These are phyloP conservation scores for Drosophila cognata DNA, from an alignment of 2,888 invertebrate species.

Conservation along the genomic window DNA sequence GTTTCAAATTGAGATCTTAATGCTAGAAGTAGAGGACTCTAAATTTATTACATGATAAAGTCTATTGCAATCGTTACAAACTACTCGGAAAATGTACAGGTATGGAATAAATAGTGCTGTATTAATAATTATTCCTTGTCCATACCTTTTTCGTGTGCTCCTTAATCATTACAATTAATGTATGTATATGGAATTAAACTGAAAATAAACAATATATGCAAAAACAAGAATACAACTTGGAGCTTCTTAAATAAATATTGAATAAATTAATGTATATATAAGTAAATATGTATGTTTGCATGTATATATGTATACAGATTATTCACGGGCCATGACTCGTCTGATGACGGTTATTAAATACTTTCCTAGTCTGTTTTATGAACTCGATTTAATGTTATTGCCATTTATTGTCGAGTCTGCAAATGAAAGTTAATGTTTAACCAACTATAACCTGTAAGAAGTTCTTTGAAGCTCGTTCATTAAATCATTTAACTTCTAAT, in stretches of 20 bases:
- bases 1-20: too few relatives aligned
- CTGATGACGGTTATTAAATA: conserved; percentile 31
- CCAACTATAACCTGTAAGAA: conserved; percentile 27
- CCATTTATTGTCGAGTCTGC: conserved; percentile 2
- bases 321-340: conserved; percentile 31
- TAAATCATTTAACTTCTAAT: conserved; percentile 9
- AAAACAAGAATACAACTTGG: too few relatives aligned
- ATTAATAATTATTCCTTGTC: neutral
- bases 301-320: conserved; percentile 4
- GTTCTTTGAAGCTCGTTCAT: conserved; percentile 2
- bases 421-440: conserved; percentile 9
- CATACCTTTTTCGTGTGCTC: too few relatives aligned
- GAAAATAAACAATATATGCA: neutral
- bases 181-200: neutral
- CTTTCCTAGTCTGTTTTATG: conserved; percentile 1
- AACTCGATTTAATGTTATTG: conserved; percentile 2
- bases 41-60: too few relatives aligned
- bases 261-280: neutral
- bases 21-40: too few relatives aligned
- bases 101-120: neutral
- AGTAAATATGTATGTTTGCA: neutral
- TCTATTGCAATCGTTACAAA: too few relatives aligned
- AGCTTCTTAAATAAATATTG: neutral
- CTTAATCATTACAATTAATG: neutral
- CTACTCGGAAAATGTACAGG: too few relatives aligned